Evolutionary conservation across 1,140 invertebrate genomes (phyloP).

Genomic region (Lepidotrigona ventralis): DNA sequence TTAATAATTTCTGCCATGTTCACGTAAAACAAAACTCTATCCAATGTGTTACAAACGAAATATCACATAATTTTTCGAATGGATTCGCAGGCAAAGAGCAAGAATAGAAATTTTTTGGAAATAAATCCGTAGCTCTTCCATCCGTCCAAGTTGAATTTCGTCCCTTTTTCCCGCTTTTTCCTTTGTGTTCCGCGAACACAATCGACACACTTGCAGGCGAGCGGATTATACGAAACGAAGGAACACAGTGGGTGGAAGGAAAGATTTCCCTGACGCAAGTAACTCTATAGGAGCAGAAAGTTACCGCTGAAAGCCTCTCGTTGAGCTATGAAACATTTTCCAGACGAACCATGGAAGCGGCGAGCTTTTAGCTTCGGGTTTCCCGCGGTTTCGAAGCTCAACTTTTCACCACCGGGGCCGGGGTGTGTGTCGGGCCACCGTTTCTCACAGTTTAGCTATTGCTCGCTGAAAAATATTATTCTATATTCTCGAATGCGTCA

Average conservation of each 20-base stretch:
- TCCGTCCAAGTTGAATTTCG: not conserved
- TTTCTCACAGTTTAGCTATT: conserved; percentile 16
- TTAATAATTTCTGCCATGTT: too few species aligned
- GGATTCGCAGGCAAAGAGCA: too few species aligned
- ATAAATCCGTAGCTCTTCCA: not conserved
- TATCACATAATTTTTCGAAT: too few species aligned
- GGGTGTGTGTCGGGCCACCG: not conserved
- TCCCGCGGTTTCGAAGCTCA: conserved; percentile 34
- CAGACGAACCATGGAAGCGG: conserved; percentile 23
- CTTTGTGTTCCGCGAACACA: not conserved
- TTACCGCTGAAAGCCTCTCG: conserved; percentile 46
- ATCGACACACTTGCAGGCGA: conserved; percentile 16
- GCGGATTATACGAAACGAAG: conserved; percentile 1
- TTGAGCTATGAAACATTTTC: conserved; percentile 48
- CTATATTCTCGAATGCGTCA: conserved; percentile 12
- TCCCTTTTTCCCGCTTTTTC: not conserved
- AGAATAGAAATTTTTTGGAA: too few species aligned
- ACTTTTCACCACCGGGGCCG: conserved; percentile 40
- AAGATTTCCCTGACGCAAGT: conserved; percentile 32
- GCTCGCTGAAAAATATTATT: conserved; percentile 17
- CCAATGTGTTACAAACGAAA: too few species aligned
- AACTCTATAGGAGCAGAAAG: conserved; percentile 47
- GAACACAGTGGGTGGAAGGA: not conserved
- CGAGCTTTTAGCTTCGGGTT: conserved; percentile 57
- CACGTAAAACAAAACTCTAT: too few species aligned